Evolutionary conservation across 2,888 invertebrate genomes (phyloP).

Genomic region (Selenia dentaria): DNA sequence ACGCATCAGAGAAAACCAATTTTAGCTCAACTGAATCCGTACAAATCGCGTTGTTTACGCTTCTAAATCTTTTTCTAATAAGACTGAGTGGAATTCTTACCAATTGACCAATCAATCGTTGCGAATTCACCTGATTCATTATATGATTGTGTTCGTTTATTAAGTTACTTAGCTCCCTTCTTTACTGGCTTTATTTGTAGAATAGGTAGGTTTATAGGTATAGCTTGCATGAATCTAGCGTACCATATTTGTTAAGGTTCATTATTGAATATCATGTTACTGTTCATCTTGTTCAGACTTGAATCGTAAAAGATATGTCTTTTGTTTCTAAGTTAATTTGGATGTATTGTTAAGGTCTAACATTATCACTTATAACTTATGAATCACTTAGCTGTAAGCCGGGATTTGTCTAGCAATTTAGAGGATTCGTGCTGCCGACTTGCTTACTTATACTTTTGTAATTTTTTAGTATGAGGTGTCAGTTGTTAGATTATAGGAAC

Average conservation of each 20-base stretch:
- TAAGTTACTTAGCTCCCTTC: constrained; percentile 26
- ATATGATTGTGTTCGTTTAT: constrained; percentile 39
- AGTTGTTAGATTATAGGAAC: too few relatives aligned
- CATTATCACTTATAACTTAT: neutral
- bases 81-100: constrained; percentile 33
- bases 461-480: too few relatives aligned
- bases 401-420: constrained; percentile 50
- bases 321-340: neutral
- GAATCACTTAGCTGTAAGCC: constrained; percentile 28
- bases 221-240: constrained; percentile 8
- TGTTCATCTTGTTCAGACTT: constrained; percentile 1
- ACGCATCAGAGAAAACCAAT: neutral
- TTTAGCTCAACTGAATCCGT: constrained; percentile 55
- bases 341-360: neutral
- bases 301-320: neutral
- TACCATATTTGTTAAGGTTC: neutral
- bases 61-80: constrained; percentile 34
- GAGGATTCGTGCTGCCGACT: constrained; percentile 33
- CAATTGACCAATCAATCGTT: constrained; percentile 28
- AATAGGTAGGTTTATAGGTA: constrained; percentile 4
- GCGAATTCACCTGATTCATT: constrained; percentile 25
- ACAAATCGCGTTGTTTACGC: constrained; percentile 46
- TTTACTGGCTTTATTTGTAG: constrained; percentile 3
- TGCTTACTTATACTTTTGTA: constrained; percentile 30
- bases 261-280: neutral